Conservation (phyloP, 2,797 vertebrate species). For the Eulemur coronatus region DNA sequence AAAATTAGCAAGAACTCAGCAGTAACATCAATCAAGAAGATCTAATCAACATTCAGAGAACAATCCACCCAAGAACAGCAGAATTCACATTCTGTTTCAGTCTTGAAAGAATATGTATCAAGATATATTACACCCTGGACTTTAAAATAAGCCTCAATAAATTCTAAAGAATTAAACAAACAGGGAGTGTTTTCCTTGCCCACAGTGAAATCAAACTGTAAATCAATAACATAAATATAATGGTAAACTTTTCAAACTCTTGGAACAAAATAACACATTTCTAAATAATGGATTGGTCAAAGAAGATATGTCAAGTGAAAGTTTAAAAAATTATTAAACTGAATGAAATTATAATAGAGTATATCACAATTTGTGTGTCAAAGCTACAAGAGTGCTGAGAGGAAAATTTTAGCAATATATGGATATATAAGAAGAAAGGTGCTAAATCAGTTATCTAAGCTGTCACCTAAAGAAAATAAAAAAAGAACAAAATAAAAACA, state of each 20-base stretch:
- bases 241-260: neutral
- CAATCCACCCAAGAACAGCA: neutral
- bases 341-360: neutral
- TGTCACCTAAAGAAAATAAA: neutral
- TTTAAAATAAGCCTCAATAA: neutral
- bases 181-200: neutral
- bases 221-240: neutral
- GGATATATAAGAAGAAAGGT: neutral
- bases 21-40: neutral
- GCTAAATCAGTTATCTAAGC: neutral
- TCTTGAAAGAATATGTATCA: neutral
- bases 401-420: neutral
- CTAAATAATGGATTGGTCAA: neutral
- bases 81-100: neutral
- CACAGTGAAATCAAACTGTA: neutral
- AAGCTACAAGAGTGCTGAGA: neutral
- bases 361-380: neutral
- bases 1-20: neutral
- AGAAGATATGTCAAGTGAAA: neutral
- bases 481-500: neutral
- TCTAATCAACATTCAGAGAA: neutral
- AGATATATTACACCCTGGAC: neutral
- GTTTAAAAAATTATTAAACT: neutral
- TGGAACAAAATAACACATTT: neutral
- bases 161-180: neutral